Evolutionary conservation across 2,888 invertebrate species (phyloP).

Genomic region (Amphipyra berbera): DNA sequence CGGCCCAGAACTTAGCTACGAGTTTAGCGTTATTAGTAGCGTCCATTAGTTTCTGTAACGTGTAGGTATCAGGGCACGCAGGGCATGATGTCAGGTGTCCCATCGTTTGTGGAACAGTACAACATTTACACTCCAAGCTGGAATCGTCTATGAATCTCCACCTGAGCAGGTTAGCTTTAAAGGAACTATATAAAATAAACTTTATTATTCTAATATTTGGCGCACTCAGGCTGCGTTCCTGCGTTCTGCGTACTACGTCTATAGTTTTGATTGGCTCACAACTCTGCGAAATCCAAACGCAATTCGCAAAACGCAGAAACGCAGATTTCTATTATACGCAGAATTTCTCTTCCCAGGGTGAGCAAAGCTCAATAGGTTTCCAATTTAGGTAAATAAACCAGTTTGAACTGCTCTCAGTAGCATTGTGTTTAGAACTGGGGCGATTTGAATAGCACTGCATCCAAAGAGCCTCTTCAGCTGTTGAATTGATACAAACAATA

Average conservation of each 20-base stretch:
- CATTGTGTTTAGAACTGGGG: conserved; percentile 34
- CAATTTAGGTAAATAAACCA: conserved; percentile 43
- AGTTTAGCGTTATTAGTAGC: too few species aligned
- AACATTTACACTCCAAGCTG: too few species aligned
- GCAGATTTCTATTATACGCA: conserved; percentile 9
- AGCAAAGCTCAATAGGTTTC: conserved; percentile 39
- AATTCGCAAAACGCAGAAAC: conserved; percentile 11
- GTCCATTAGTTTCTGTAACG: too few species aligned
- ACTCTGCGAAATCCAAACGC: background rate
- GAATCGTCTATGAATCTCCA: too few species aligned
- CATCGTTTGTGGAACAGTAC: too few species aligned
- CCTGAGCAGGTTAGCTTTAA: too few species aligned
- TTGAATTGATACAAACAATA: conserved; percentile 39
- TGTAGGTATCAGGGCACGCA: too few species aligned
- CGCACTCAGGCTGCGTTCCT: background rate
- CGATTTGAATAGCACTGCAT: conserved; percentile 28
- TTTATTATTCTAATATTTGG: background rate
- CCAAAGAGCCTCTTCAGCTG: conserved; percentile 26
- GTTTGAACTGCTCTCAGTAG: conserved; percentile 23
- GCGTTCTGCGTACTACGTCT: background rate
- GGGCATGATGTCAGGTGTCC: too few species aligned
- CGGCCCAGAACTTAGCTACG: too few species aligned
- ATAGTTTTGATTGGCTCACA: too few species aligned
- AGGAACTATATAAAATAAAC: too few species aligned
- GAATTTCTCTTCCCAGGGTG: background rate